Evolutionary conservation across 2,113 vertebrate genomes (phyloP), one percentile per base, ranked within the genome.

Genomic region (Gnathonemus longibarbis): DNA sequence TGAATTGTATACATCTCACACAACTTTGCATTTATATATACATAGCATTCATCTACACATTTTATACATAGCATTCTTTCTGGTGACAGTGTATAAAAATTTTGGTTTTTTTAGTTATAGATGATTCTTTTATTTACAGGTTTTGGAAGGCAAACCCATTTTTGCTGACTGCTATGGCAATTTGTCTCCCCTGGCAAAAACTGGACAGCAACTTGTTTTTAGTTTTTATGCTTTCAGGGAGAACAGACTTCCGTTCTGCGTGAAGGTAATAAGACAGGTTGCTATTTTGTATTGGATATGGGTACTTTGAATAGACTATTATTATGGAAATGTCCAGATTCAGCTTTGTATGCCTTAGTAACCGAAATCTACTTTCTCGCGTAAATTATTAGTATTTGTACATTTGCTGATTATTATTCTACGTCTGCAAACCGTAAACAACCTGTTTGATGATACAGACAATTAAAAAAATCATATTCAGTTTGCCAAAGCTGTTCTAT

Each of bases 211-310:
- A 89, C 96, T 99, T 91, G 95, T 98, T 94, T 98, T 99, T 90
- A 99, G 99, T 96, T 99, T 99, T 94, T 99, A 97, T 92, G 97
- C 98, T 93, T 99, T 99, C 96, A 99, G 98, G 95, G 98, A 99
- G 96, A 99, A 99, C 93, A 97, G 98, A 94, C 95, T 99, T 93
- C 98, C 98, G 52, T 98, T 99, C 95, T 98, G 97, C 93, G 98
- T 99, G 91, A 99, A 99, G 98, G 98, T 99, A 97, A 94, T 91
- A 21, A 10, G 86, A 27, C n/a, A 48, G 31, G 3, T 74, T n/a
- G 24, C 56, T 58, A 24, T 50, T 39, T 77, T 50, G 27, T 70
- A 42, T 19, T 19, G 0, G 42, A 21, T 45, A 45, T 48, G 21
- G 17, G 53, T 10, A 13, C 88, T 74, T 50, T 83, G 6, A 84